Conservation (phyloP, 1,140 invertebrate species). For the Bombus balteatus region DNA sequence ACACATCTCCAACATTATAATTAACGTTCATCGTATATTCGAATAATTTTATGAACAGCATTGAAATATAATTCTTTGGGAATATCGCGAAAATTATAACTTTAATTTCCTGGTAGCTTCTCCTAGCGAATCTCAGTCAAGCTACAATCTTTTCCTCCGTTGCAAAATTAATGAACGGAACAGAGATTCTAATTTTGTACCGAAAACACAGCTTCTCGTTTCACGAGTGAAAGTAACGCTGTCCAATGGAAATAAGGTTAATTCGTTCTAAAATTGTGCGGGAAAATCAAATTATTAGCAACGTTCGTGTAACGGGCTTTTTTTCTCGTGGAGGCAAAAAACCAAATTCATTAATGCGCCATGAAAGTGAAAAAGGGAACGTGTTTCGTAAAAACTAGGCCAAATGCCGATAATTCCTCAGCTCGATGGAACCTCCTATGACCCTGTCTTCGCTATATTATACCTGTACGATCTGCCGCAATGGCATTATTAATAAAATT, state of each 20-base stretch:
- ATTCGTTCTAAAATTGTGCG: background rate
- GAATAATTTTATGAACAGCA: background rate
- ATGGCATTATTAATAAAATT: slow-evolving; percentile 19
- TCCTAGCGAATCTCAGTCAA: background rate
- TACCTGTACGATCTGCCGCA: background rate
- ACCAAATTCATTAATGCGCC: background rate
- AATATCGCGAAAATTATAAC: background rate
- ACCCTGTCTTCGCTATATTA: background rate
- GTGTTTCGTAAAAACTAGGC: slow-evolving; percentile 24
- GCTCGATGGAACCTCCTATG: background rate
- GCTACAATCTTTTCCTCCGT: background rate
- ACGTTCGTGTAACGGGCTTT: background rate
- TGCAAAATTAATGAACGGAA: slow-evolving; percentile 15
- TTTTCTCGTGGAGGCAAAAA: background rate
- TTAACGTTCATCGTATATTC: too few relatives aligned
- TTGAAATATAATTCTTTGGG: too few relatives aligned
- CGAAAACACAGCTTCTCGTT: background rate
- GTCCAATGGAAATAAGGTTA: background rate
- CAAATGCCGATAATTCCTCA: slow-evolving; percentile 27
- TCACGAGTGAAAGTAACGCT: background rate
- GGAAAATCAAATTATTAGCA: background rate
- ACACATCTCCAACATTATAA: too few relatives aligned
- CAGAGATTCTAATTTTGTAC: background rate
- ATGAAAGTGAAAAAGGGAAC: background rate
- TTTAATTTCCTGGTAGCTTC: background rate